Evolutionary conservation across 2,797 vertebrate genomes (phyloP).

Genomic region (Triplophysa bombifrons): DNA sequence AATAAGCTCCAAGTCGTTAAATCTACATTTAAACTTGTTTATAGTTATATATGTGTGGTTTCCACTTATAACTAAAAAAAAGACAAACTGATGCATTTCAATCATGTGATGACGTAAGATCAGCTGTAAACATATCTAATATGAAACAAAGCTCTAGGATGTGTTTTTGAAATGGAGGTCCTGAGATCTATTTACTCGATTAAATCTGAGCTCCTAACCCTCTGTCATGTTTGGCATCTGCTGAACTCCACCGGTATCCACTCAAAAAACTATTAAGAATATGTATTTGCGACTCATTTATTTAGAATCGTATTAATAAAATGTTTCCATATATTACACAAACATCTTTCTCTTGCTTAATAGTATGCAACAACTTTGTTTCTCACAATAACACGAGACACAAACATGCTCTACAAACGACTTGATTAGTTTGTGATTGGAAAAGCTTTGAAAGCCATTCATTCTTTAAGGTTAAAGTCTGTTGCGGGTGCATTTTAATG

Average conservation of each 20-base stretch:
- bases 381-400: constrained; percentile 21
- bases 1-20: neutral
- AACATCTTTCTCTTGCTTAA: neutral
- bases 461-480: constrained; percentile 57
- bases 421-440: constrained; percentile 57
- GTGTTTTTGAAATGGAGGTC: constrained; percentile 27
- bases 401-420: constrained; percentile 20
- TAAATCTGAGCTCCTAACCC: constrained; percentile 53
- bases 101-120: constrained; percentile 30
- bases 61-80: constrained; percentile 24
- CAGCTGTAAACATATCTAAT: constrained; percentile 39
- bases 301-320: neutral
- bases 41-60: constrained; percentile 12
- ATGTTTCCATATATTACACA: neutral
- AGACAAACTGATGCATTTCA: constrained; percentile 43
- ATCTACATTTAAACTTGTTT: neutral
- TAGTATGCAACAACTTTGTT: neutral
- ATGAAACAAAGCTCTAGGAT: constrained; percentile 30
- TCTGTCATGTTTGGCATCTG: constrained; percentile 40
- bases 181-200: constrained; percentile 50
- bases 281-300: neutral
- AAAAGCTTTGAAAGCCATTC: constrained; percentile 58
- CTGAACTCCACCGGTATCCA: constrained; percentile 39
- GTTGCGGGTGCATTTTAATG: constrained; percentile 69
- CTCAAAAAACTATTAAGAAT: constrained; percentile 30